A percentile compares a stretch with the other conserved stretches of the same genome.
Conservation (phyloP, 2,797 vertebrate species). For the Psittacula echo region DNA sequence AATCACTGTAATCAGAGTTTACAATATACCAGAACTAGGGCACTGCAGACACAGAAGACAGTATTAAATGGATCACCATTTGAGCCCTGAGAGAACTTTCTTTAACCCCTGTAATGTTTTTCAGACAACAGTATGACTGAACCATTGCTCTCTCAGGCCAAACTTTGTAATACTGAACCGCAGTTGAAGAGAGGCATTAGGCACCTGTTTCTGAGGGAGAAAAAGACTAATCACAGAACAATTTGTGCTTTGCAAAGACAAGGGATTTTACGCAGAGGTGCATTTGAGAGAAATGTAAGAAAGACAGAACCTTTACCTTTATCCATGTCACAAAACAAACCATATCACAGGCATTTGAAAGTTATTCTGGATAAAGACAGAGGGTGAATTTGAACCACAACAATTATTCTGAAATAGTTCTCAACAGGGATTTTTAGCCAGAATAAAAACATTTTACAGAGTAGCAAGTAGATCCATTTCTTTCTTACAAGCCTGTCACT, state of each 20-base stretch:
- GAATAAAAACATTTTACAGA: background rate
- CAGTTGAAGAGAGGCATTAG: background rate
- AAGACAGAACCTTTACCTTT: background rate
- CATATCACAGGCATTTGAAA: background rate
- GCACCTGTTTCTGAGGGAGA: background rate
- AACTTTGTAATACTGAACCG: background rate
- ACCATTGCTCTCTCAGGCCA: background rate
- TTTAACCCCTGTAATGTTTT: background rate
- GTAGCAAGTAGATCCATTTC: background rate
- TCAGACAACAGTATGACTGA: background rate
- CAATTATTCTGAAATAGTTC: background rate
- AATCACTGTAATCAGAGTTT: background rate
- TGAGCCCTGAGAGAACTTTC: background rate
- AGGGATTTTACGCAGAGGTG: background rate
- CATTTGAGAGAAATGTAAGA: background rate
- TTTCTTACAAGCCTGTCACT: background rate
- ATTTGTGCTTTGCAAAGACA: background rate
- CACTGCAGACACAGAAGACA: background rate
- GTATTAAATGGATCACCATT: background rate
- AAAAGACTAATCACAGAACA: background rate
- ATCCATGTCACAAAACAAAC: background rate
- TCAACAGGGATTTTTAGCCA: background rate
- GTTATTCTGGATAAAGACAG: background rate
- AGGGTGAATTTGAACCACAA: background rate
- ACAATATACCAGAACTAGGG: background rate